phyloP scores from a whole-genome alignment of 2,888 invertebrate species.

The Stomorhina lunata region DNA sequence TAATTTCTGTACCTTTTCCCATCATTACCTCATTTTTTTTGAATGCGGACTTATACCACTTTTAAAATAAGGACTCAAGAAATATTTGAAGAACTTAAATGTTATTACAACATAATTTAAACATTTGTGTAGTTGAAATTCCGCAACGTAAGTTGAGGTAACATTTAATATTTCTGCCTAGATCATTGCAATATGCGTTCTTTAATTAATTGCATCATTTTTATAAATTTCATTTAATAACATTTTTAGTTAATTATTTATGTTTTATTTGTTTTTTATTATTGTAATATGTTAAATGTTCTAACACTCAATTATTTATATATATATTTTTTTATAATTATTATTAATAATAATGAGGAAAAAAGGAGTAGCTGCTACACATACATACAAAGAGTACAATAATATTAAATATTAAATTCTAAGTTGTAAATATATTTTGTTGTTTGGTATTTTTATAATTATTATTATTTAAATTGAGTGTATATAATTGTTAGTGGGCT shows the following conservation, averaged over 20 bases:
- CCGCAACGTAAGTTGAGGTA: too few relatives aligned
- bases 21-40: too few relatives aligned
- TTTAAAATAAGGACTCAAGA: too few relatives aligned
- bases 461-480: slow-evolving; percentile 38
- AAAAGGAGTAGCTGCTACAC: slow-evolving; percentile 51
- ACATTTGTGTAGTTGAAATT: too few relatives aligned
- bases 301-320: slow-evolving; percentile 39
- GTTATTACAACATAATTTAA: too few relatives aligned
- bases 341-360: background rate
- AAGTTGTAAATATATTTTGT: slow-evolving; percentile 51
- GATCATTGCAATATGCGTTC: too few relatives aligned
- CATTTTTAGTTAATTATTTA: slow-evolving; percentile 9
- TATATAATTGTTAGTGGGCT: slow-evolving; percentile 48
- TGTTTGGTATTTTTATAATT: background rate
- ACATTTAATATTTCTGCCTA: too few relatives aligned
- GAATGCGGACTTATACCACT: too few relatives aligned
- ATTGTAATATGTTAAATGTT: slow-evolving; percentile 15
- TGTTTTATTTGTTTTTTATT: slow-evolving; percentile 6
- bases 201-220: background rate
- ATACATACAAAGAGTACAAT: slow-evolving; percentile 23
- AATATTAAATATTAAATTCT: slow-evolving; percentile 27
- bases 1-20: too few relatives aligned
- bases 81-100: too few relatives aligned
- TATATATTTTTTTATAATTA: background rate
- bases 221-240: background rate